Percentiles rank a stretch among this genome's conserved stretches.
Conservation (phyloP, 2,888 invertebrate genomes). For the Caradrina clavipalpis region DNA sequence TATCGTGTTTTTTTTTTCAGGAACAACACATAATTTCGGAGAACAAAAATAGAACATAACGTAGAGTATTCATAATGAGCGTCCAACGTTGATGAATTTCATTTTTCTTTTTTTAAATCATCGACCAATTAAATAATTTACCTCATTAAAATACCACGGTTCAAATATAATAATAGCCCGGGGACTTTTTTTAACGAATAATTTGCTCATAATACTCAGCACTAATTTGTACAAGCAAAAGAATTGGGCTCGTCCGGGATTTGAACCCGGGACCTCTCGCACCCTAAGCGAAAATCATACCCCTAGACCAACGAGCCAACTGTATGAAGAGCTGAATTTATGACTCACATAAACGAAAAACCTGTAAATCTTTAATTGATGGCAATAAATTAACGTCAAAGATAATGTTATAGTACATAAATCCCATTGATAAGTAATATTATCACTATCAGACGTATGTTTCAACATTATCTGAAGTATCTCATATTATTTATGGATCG, state of each 20-base stretch:
- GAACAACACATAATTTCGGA: background rate
- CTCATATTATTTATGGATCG: conserved; percentile 14
- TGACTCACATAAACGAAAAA: background rate
- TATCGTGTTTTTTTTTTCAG: background rate
- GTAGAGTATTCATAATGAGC: conserved; percentile 25
- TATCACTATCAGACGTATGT: background rate
- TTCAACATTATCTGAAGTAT: background rate
- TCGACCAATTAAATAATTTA: conserved; percentile 37
- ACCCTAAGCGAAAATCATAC: conserved; percentile 91
- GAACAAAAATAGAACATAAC: background rate
- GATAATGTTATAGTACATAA: conserved; percentile 4
- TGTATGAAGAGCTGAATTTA: conserved; percentile 6
- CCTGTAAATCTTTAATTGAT: background rate
- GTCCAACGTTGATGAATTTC: background rate
- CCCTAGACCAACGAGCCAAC: conserved; percentile 90
- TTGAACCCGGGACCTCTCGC: conserved; percentile 91
- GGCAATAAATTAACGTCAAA: conserved; percentile 25
- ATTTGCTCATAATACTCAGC: background rate
- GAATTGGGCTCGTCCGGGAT: conserved; percentile 87
- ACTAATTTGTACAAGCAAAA: conserved; percentile 32
- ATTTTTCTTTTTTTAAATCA: conserved; percentile 13
- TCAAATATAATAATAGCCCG: conserved; percentile 8
- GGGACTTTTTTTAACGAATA: background rate
- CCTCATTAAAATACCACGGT: conserved; percentile 56
- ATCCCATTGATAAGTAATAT: conserved; percentile 13